A percentile compares a stretch with the other conserved stretches of the same genome.
These are phyloP conservation scores for Balaeniceps rex DNA, from an alignment of 2,113 vertebrate species.

Conservation along the genomic window DNA sequence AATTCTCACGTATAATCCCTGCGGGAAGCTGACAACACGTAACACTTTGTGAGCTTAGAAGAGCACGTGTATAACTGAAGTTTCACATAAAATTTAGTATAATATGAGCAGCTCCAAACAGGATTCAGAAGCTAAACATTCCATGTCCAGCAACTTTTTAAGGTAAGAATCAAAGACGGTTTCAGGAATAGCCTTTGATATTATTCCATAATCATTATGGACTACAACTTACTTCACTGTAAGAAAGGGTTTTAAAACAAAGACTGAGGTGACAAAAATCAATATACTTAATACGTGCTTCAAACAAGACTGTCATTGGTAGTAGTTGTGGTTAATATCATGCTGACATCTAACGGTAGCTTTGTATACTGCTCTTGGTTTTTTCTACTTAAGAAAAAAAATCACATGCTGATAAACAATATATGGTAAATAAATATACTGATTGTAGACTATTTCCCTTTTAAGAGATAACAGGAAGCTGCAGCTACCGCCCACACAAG, in stretches of 20 bases:
- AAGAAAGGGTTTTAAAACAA: background rate
- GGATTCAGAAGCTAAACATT: background rate
- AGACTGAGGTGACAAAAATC: background rate
- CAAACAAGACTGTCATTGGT: accelerated
- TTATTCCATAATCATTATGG: background rate
- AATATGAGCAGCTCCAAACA: background rate
- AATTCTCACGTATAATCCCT: background rate
- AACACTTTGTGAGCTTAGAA: background rate
- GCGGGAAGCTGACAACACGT: background rate
- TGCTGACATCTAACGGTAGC: slow-evolving; percentile 23
- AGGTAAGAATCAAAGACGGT: background rate
- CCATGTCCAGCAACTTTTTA: background rate
- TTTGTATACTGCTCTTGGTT: background rate
- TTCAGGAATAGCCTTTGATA: background rate
- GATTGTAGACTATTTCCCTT: background rate
- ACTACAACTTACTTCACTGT: background rate
- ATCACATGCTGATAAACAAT: accelerated
- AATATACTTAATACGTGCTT: accelerated
- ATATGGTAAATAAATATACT: accelerated
- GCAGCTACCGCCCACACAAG: background rate
- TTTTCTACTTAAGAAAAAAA: background rate
- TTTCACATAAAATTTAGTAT: background rate
- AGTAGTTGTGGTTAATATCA: background rate
- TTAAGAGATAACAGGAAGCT: background rate
- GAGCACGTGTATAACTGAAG: accelerated